A percentile compares a stretch with the other conserved stretches of the same genome.
Conservation (phyloP, 1,140 invertebrate species). For the Meteorus sp. region DNA sequence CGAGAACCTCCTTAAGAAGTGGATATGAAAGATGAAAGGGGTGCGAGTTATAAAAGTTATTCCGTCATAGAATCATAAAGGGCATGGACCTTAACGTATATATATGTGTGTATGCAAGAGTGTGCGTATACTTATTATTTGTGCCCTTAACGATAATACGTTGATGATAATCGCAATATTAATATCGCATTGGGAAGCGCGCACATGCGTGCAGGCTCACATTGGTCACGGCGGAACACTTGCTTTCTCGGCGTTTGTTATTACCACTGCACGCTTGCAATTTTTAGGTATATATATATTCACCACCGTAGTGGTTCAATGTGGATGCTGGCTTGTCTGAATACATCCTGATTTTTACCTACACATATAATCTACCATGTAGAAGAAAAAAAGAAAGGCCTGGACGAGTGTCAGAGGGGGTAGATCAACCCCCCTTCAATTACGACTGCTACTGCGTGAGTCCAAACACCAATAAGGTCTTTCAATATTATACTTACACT, state of each 20-base stretch:
- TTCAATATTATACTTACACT: background rate
- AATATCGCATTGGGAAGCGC: conserved; percentile 60
- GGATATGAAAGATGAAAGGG: too few species aligned
- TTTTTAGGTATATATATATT: too few species aligned
- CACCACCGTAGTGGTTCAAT: conserved; percentile 41
- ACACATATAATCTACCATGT: conserved; percentile 1
- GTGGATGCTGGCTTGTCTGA: conserved; percentile 44
- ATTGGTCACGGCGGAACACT: conserved; percentile 59
- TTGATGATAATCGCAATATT: conserved; percentile 62
- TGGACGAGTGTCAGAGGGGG: background rate
- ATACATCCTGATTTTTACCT: conserved; percentile 53
- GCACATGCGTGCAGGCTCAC: conserved; percentile 57
- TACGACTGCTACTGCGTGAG: too few species aligned
- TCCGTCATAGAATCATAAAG: too few species aligned
- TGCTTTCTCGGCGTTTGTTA: conserved; percentile 50
- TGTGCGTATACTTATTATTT: too few species aligned
- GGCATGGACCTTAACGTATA: too few species aligned
- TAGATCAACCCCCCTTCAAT: background rate
- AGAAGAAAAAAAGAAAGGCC: background rate
- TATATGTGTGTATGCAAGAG: too few species aligned
- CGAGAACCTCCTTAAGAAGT: too few species aligned
- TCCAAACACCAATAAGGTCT: too few species aligned
- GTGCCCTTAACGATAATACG: conserved; percentile 55
- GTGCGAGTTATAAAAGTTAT: too few species aligned
- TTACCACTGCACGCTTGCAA: too few species aligned